Evolutionary conservation across 2,113 vertebrate genomes (phyloP).

Genomic region (Cottus gobio): DNA sequence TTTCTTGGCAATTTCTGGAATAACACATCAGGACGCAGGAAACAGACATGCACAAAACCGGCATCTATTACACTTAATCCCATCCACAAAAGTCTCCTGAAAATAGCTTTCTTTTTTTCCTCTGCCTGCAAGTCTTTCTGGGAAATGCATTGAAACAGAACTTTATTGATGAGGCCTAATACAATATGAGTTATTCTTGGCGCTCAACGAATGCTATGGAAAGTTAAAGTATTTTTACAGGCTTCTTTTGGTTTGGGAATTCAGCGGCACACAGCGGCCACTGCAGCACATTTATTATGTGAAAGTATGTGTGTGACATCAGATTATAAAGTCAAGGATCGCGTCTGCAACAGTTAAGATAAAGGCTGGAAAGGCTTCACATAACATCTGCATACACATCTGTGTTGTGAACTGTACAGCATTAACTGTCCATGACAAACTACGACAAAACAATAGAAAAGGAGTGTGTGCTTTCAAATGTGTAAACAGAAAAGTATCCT

Average conservation of each 20-base stretch:
- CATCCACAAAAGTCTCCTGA: conserved; percentile 61
- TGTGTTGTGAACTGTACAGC: neutral
- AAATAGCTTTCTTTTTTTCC: conserved; percentile 63
- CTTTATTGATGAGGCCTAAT: conserved; percentile 58
- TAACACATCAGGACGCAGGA: conserved; percentile 72
- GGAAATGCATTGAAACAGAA: conserved; percentile 63
- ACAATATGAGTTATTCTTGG: conserved; percentile 58
- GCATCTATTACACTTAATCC: conserved; percentile 73
- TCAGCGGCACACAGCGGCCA: conserved; percentile 7
- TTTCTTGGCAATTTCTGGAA: conserved; percentile 83
- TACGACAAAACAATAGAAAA: conserved; percentile 7
- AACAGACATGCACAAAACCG: conserved; percentile 73
- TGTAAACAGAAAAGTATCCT: conserved; percentile 41
- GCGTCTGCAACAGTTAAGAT: neutral
- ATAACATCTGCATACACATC: conserved; percentile 1
- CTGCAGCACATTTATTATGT: conserved; percentile 21
- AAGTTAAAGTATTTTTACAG: conserved; percentile 35
- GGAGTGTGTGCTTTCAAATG: conserved; percentile 2
- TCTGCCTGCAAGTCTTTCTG: conserved; percentile 48
- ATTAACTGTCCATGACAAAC: neutral
- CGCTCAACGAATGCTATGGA: conserved; percentile 33
- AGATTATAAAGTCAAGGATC: neutral
- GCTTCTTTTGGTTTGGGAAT: neutral
- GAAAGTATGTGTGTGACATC: neutral
- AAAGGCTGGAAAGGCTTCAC: neutral